Evolutionary conservation across 2,888 invertebrate genomes (phyloP).

Genomic region (Eudasyphora cyanicolor): DNA sequence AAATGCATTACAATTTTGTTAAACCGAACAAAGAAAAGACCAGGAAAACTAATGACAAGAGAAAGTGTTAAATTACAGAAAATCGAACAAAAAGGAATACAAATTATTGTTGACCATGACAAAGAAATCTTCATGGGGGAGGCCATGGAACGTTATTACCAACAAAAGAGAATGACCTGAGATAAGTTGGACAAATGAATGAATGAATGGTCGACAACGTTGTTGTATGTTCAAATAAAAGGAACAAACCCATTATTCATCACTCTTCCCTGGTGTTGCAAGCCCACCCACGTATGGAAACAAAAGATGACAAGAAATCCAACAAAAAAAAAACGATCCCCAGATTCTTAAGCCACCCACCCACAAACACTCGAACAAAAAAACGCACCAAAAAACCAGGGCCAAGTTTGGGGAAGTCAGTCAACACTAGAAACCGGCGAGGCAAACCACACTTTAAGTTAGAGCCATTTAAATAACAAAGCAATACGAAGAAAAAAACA

Average conservation of each 20-base stretch:
- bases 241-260: slow-evolving; percentile 60
- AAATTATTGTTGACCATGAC: slow-evolving; percentile 17
- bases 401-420: slow-evolving; percentile 57
- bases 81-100: slow-evolving; percentile 49
- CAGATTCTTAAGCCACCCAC: not conserved
- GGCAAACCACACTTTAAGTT: not conserved
- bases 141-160: not conserved
- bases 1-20: slow-evolving; percentile 31
- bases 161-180: not conserved
- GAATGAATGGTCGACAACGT: not conserved
- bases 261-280: too few species aligned
- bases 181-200: not conserved
- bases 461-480: not conserved
- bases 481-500: slow-evolving; percentile 15
- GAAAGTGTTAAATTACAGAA: slow-evolving; percentile 74
- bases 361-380: not conserved
- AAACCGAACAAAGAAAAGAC: slow-evolving; percentile 24
- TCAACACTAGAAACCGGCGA: not conserved
- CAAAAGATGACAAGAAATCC: not conserved
- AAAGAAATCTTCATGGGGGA: not conserved
- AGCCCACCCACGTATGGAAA: slow-evolving; percentile 54
- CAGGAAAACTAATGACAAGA: slow-evolving; percentile 73
- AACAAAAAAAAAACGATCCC: too few species aligned
- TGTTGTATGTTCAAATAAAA: slow-evolving; percentile 27
- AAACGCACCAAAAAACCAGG: slow-evolving; percentile 43